Conservation (phyloP, 2,888 invertebrate species). For the Zygaena filipendulae region DNA sequence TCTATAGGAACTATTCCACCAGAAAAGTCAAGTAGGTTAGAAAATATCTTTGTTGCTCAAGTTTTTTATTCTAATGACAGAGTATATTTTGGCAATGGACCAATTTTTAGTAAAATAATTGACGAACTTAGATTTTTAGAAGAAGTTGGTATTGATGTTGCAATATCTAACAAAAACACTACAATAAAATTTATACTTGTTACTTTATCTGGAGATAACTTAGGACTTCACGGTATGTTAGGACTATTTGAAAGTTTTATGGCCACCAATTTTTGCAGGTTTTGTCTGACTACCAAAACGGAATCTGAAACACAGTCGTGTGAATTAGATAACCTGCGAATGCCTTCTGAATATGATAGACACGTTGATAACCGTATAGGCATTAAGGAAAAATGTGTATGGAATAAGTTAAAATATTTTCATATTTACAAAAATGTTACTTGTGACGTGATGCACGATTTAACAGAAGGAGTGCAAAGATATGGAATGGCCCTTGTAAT, state of each 20-base stretch:
- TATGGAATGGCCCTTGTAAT: conserved; percentile 24
- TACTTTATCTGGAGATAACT: conserved; percentile 22
- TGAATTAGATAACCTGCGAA: conserved; percentile 4
- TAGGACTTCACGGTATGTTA: conserved; percentile 20
- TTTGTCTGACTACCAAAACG: conserved; percentile 17
- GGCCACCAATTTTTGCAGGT: conserved; percentile 21
- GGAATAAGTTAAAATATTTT: conserved; percentile 20
- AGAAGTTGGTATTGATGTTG: conserved; percentile 4
- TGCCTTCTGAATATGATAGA: conserved; percentile 2
- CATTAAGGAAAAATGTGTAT: conserved; percentile 21
- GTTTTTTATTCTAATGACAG: conserved; percentile 16
- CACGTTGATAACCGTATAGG: conserved; percentile 11
- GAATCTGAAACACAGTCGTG: conserved; percentile 3
- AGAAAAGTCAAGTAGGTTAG: conserved; percentile 13
- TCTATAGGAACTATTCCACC: conserved; percentile 19
- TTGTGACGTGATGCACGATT: conserved; percentile 28
- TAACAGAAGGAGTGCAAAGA: conserved; percentile 21
- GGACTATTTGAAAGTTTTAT: conserved; percentile 22
- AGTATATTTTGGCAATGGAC: background rate
- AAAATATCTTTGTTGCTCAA: conserved; percentile 15
- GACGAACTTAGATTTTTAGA: conserved; percentile 13
- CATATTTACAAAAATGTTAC: conserved; percentile 22
- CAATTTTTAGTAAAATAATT: conserved; percentile 13
- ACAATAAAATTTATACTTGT: conserved; percentile 14
- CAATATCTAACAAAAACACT: background rate